A percentile compares a stretch with the other conserved stretches of the same genome.
Conservation (phyloP, 2,797 vertebrate species). For the Lindbergichthys nudifrons region DNA sequence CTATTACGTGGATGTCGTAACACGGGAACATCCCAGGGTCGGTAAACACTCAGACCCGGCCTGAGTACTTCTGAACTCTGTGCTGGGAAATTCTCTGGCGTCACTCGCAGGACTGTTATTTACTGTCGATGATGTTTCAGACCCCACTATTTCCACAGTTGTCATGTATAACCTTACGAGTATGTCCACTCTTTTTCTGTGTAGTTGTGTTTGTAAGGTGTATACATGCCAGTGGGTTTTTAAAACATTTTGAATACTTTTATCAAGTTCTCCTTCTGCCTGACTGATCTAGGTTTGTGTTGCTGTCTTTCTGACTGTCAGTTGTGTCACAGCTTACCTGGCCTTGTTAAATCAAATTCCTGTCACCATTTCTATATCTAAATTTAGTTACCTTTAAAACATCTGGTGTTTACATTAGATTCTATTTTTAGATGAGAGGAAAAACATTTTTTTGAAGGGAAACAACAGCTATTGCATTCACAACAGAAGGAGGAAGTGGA, state of each 20-base stretch:
- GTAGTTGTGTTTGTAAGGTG: constrained; percentile 42
- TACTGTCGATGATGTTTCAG: constrained; percentile 63
- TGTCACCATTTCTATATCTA: neutral
- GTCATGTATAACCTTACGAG: constrained; percentile 48
- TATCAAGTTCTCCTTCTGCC: constrained; percentile 16
- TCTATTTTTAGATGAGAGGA: constrained; percentile 36
- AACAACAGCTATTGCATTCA: constrained; percentile 33
- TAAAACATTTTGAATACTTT: constrained; percentile 22
- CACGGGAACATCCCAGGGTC: constrained; percentile 66
- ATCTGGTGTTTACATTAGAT: constrained; percentile 22
- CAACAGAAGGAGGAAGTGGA: constrained; percentile 57
- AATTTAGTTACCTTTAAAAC: constrained; percentile 5
- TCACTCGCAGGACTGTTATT: constrained; percentile 62
- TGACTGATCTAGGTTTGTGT: constrained; percentile 3
- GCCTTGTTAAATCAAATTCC: too few relatives aligned
- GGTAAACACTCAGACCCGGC: constrained; percentile 43
- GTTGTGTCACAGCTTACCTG: constrained; percentile 23
- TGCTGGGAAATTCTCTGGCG: constrained; percentile 72
- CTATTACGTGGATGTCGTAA: constrained; percentile 62
- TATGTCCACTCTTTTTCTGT: constrained; percentile 58
- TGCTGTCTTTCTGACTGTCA: neutral
- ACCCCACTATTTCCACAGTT: constrained; percentile 61
- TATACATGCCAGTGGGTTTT: constrained; percentile 38
- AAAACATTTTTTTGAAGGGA: constrained; percentile 32
- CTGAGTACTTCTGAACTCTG: constrained; percentile 40